phyloP scores from a whole-genome alignment of 2,888 invertebrate genomes.

The Macaria liturata region DNA sequence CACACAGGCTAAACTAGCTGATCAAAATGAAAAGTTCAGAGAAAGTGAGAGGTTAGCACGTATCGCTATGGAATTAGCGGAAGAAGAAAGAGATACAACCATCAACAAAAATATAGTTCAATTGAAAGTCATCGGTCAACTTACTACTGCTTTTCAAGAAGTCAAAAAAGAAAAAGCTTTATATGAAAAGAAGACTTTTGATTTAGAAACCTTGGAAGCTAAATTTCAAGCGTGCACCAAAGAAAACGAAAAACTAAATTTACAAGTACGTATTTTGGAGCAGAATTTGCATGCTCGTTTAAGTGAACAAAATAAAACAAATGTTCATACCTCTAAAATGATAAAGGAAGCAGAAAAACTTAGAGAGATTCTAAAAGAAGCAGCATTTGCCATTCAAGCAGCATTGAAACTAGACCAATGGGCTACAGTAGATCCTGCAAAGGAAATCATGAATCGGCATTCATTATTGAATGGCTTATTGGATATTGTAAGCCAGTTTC shows the following conservation, averaged over 20 bases:
- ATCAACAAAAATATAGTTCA: constrained; percentile 85
- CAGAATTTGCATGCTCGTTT: constrained; percentile 81
- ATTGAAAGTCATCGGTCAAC: constrained; percentile 84
- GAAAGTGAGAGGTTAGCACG: constrained; percentile 80
- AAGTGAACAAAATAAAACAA: constrained; percentile 73
- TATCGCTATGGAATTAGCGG: constrained; percentile 81
- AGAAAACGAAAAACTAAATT: constrained; percentile 70
- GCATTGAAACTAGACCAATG: constrained; percentile 80
- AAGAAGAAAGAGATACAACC: constrained; percentile 85
- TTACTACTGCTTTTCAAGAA: constrained; percentile 82
- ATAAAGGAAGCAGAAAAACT: constrained; percentile 81
- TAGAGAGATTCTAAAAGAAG: constrained; percentile 83
- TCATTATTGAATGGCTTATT: constrained; percentile 82
- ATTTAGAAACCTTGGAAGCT: constrained; percentile 65
- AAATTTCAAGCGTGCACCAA: constrained; percentile 67
- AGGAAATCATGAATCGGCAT: constrained; percentile 73
- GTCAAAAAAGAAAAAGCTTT: constrained; percentile 73
- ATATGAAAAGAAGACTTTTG: constrained; percentile 65
- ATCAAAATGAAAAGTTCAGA: constrained; percentile 84
- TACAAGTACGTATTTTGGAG: constrained; percentile 78
- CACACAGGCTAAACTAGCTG: constrained; percentile 85
- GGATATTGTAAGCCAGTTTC: constrained; percentile 73
- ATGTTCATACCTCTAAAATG: constrained; percentile 70
- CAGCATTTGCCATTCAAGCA: constrained; percentile 84
- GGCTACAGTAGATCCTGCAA: constrained; percentile 56